These are phyloP conservation scores for Hyposmocoma kahamanoa DNA, from an alignment of 1,140 invertebrate species.

Conservation along the genomic window DNA sequence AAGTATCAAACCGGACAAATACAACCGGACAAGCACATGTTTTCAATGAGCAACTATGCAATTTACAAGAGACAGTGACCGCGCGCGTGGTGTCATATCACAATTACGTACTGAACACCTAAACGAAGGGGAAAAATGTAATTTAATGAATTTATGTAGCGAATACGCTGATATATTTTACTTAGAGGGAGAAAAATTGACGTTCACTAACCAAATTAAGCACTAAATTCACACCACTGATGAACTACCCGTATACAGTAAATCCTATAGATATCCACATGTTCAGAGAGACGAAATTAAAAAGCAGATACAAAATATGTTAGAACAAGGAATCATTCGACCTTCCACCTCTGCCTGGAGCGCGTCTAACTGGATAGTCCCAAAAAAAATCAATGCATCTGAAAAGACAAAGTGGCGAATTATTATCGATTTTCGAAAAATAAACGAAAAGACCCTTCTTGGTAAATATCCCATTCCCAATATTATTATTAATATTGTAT, in stretches of 20 bases:
- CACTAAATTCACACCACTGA: constrained; percentile 18
- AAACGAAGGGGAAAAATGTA: neutral
- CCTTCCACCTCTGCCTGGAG: neutral
- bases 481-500: too few species aligned
- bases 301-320: constrained; percentile 27
- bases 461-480: neutral
- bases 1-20: neutral
- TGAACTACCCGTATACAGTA: constrained; percentile 11
- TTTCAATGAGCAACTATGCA: neutral
- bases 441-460: neutral
- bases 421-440: neutral
- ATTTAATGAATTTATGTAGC: neutral
- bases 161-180: neutral
- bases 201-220: constrained; percentile 1
- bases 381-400: neutral
- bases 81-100: neutral
- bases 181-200: neutral
- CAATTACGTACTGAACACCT: neutral
- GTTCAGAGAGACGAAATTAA: constrained; percentile 25
- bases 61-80: neutral
- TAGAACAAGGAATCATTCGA: constrained; percentile 6
- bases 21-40: neutral
- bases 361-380: neutral
- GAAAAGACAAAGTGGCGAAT: neutral
- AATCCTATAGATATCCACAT: constrained; percentile 22